These are phyloP conservation scores for Odontamblyopus rebecca DNA, from an alignment of 2,797 vertebrate species.

Conservation along the genomic window DNA sequence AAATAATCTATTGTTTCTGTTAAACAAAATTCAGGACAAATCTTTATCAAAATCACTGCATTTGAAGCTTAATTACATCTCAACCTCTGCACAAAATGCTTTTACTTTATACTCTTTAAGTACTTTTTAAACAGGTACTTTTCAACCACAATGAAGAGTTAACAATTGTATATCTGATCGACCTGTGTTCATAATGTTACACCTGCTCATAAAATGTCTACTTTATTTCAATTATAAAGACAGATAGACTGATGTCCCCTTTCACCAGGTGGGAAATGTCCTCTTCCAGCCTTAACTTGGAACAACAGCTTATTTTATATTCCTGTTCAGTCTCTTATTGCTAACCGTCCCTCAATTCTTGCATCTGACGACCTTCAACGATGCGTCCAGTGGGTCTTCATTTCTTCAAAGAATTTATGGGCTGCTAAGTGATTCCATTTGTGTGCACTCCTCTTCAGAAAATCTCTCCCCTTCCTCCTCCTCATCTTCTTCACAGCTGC, in stretches of 20 bases:
- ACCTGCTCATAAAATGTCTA: no score
- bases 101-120: no score
- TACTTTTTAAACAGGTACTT: no score
- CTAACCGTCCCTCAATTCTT: constrained; percentile 3
- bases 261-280: background rate
- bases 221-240: background rate
- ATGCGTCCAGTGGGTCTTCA: constrained; percentile 3
- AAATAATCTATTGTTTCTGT: no score
- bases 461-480: constrained; percentile 1
- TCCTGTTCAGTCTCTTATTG: constrained; percentile 16
- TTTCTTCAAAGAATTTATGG: constrained; percentile 12
- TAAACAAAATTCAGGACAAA: no score
- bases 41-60: no score
- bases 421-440: constrained; percentile 13
- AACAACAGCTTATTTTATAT: constrained; percentile 8
- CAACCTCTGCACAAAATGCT: no score
- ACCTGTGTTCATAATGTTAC: background rate
- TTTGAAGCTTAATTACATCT: no score
- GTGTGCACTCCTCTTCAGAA: constrained; percentile 1
- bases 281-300: background rate
- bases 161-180: background rate
- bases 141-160: background rate
- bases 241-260: background rate
- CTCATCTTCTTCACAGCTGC: background rate
- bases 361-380: constrained; percentile 5